Evolutionary conservation across 2,888 invertebrate species (phyloP), one percentile per base, ranked within the genome.

Genomic region (Helicoverpa assulta): DNA sequence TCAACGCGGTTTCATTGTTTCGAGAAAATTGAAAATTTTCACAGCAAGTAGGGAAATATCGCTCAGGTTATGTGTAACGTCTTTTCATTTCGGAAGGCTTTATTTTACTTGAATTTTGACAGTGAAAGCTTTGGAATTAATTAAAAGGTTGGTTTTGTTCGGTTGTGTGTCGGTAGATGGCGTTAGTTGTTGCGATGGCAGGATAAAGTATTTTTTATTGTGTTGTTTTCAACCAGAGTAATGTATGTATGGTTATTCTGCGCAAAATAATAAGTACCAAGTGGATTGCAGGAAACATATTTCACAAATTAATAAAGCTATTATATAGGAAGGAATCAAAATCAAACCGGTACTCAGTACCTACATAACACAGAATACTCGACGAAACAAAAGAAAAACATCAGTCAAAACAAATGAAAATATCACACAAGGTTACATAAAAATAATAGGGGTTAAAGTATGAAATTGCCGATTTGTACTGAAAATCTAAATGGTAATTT

Each of bases 1-100:
- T 76, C 76, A 67, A 54, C 70, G 70, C 62, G 75, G 67, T 78
- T 76, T 85, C 86, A 88, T 86, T 89, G 88, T 88, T 85, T 84
- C 33, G 83, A 73, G 84, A 80, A 86, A 88, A 89, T 89, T 89
- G 87, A 87, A 88, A 86, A 83, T 88, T 88, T 89, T 86, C 86
- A 83, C 84, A 77, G 82, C 78, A 81, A 82, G 79, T 79, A 76
- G 83, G 85, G 86, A 87, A 86, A 88, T 85, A 85, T 85, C 85
- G 80, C 80, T 85, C 86, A 80, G 83, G 79, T 85, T 84, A 72
- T 74, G 78, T 77, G 79, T 78, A 81, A 85, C 75, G 76, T 75
- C 80, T 82, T 83, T 84, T 83, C 77, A 85, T 81, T 82, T 76
- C 6, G 40, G 71, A 76, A 55, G 62, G 70, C 70, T 78, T 75